Evolutionary conservation across 2,113 vertebrate species (phyloP).

Genomic region (Typhlomys cinereus): DNA sequence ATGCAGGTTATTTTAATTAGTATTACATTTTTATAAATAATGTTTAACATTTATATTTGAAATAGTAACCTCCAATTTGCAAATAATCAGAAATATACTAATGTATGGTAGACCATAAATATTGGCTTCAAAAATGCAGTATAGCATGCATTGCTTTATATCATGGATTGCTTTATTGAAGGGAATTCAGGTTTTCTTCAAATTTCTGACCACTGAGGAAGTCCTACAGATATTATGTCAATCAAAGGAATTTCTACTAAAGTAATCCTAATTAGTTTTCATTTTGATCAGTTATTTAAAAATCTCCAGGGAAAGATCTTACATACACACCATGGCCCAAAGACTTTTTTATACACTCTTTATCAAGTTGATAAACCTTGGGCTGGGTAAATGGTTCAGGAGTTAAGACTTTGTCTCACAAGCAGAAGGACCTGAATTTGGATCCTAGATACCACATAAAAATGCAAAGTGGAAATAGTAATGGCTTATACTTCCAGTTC

Average conservation of each 20-base stretch:
- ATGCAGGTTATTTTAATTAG: background rate
- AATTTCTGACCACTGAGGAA: background rate
- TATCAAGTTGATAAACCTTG: background rate
- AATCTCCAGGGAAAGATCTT: background rate
- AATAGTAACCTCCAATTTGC: background rate
- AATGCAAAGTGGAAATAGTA: too few species aligned
- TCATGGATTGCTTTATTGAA: background rate
- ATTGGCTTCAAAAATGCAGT: background rate
- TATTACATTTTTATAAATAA: background rate
- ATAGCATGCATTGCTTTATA: too few species aligned
- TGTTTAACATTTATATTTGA: background rate
- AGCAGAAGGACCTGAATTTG: too few species aligned
- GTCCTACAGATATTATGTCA: background rate
- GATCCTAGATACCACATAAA: too few species aligned
- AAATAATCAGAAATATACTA: background rate
- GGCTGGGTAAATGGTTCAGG: too few species aligned
- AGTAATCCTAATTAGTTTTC: background rate
- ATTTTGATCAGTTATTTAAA: conserved; percentile 11
- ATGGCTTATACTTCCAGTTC: too few species aligned
- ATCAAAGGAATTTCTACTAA: conserved; percentile 10
- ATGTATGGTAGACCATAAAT: background rate
- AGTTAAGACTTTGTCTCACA: too few species aligned
- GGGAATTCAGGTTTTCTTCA: background rate
- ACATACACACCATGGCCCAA: background rate
- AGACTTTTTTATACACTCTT: background rate